Conservation (phyloP, 2,113 vertebrate genomes). For the Malaclemys terrapin region DNA sequence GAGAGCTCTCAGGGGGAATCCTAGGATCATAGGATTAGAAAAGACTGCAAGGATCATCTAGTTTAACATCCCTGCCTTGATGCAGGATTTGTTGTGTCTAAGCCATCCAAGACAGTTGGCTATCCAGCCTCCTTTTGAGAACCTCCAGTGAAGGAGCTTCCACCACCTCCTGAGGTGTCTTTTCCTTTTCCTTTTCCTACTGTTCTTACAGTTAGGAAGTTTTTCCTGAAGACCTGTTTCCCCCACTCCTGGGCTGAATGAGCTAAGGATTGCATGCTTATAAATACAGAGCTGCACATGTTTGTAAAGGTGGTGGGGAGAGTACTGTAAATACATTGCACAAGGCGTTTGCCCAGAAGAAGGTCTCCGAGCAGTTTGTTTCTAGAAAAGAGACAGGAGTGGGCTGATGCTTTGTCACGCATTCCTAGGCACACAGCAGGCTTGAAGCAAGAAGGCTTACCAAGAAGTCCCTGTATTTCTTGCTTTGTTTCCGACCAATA, state of each 20-base stretch:
- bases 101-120: too few relatives aligned
- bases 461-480: not conserved
- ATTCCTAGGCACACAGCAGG: accelerated
- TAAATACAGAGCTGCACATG: not conserved
- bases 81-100: too few relatives aligned
- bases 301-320: not conserved
- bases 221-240: not conserved
- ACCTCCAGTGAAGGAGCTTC: too few relatives aligned
- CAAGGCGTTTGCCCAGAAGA: not conserved
- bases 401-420: not conserved
- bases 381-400: not conserved
- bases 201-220: too few relatives aligned
- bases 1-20: not conserved
- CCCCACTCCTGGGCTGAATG: not conserved
- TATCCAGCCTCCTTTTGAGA: too few relatives aligned
- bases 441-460: not conserved
- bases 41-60: too few relatives aligned
- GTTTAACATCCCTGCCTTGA: too few relatives aligned
- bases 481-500: not conserved
- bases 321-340: not conserved
- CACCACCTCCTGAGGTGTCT: too few relatives aligned
- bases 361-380: not conserved
- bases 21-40: too few relatives aligned
- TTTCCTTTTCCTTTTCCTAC: too few relatives aligned
- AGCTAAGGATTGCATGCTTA: not conserved